Base-by-base conservation (phyloP, 2,797 vertebrate genomes). In the Melanotaenia boesemani region DNA sequence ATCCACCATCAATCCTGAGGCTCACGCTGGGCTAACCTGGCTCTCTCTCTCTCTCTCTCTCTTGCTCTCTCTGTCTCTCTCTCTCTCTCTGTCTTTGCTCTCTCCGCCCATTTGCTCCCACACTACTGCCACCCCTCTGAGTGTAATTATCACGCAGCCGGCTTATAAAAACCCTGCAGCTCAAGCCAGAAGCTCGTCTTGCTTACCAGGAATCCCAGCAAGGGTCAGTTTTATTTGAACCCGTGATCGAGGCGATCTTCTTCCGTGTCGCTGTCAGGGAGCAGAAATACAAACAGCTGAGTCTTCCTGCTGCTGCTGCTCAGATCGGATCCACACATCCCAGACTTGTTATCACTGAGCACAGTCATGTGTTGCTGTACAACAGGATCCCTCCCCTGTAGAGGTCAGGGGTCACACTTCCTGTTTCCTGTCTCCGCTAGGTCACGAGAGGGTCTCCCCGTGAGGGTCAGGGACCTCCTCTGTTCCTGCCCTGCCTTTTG, bases 361-460 rank as follows among this genome's bases (percentile, higher is more conserved):
- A 71, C 37, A 54, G 73, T 86, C 87, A 88, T 64, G 4, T 84
- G 87, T 77, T 88, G 81, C 85, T 70, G 58, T 85, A 91, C 79
- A 89, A 90, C 86, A 76, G 50, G 77, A 90, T 67, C 77, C 80
- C 85, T 77, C 55, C 63, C 46, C 64, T 63, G 73, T 64, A 77
- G 58, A 83, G 94, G 93, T 92, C 92, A 94, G 63, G 72, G 93
- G 91, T 93, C 91, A 77, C 81, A 90, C 91, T 95, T 95, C 94
- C 94, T 93, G 93, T 95, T 95, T 95, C 94, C 93, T 93, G 93
- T 93, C 86, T 89, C 79, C 72, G 76, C 84, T 82, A 82, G 94
- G 93, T 95, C 93, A 93, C 88, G 85, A 92, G 80, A 90, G 88
- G 94, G 95, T 94, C 93, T 94, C 86, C 76, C 81, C 67, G 77